These are phyloP conservation scores for Noturus placidus DNA, from an alignment of 2,113 vertebrate genomes.

Conservation along the genomic window DNA sequence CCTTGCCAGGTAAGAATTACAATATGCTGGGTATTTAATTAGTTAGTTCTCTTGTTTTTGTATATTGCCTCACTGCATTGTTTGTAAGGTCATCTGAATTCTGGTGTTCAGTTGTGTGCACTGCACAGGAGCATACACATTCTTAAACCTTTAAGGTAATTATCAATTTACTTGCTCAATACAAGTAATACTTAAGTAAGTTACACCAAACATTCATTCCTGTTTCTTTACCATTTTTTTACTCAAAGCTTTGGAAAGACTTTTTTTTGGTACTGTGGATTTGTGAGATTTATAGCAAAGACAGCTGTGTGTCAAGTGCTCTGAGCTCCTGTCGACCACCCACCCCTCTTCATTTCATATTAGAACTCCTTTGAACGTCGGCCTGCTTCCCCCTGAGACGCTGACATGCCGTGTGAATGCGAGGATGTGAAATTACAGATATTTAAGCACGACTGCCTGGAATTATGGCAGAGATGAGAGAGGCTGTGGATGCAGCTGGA, in stretches of 20 bases:
- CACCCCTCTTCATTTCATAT: conserved; percentile 72
- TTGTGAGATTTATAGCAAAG: conserved; percentile 75
- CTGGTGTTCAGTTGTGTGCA: neutral
- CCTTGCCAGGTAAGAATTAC: conserved; percentile 57
- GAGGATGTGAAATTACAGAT: conserved; percentile 73
- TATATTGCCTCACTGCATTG: conserved; percentile 51
- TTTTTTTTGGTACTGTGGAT: conserved; percentile 66
- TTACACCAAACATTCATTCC: conserved; percentile 29
- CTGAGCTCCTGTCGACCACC: conserved; percentile 65
- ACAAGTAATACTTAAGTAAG: neutral
- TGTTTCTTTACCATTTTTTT: conserved; percentile 37
- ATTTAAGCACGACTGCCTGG: conserved; percentile 67
- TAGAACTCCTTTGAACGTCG: conserved; percentile 77
- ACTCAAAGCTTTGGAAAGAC: conserved; percentile 61
- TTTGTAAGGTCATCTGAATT: conserved; percentile 50
- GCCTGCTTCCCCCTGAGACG: conserved; percentile 69
- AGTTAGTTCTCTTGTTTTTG: conserved; percentile 51
- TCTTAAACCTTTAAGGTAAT: conserved; percentile 43
- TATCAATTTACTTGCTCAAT: conserved; percentile 20
- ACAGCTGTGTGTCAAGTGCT: conserved; percentile 76
- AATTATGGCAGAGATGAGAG: conserved; percentile 63
- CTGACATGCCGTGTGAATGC: conserved; percentile 74
- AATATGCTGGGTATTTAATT: conserved; percentile 55
- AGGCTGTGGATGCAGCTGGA: conserved; percentile 65
- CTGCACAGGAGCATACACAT: conserved; percentile 19